Evolutionary conservation across 2,113 vertebrate genomes (phyloP), one percentile per base, ranked within the genome.

Genomic region (Chauna torquata): DNA sequence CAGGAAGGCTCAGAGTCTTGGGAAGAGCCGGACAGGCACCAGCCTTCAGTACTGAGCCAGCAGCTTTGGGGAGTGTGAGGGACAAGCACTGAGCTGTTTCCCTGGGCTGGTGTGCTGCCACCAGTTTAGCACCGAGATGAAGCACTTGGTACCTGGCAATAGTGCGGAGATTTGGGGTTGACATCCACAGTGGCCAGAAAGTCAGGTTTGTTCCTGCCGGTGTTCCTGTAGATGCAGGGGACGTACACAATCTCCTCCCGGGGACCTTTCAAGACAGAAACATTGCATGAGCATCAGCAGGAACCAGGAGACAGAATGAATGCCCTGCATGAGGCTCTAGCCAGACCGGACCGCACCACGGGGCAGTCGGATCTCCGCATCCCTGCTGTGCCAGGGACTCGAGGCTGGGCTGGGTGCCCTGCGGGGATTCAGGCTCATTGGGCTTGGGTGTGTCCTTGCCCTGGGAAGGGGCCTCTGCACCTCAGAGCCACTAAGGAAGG

Each of bases 141-240:
- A 27, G 45, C 0, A 0, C 18, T 18, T 5, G 12, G 40, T 98
- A 99, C 99, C 98, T 99, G 98, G 94, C 98, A 98, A 64, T 98
- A 99, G 16, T 92, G 96, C 3, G 96, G 65, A 44, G 99, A 99
- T 25, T 97, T 74, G 5, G 99, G 99, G 69, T 99, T 86, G 2
- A 99, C 97, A 5, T 99, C 99, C 32, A 99, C 99, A 0, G 99
- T 99, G 82, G 99, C 99, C 83, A 99, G 96, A 40, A 99, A 99
- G 94, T 99, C 99, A 0, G 99, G 99, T 70, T 99, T 98, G 18
- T 96, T 82, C 4, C 25, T 97, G 36, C 89, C 98, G 0, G 99
- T 99, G 97, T 98, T 99, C 57, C 99, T 98, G 95, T 99, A 99
- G 96, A 99, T 99, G 68, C 99, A 99, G 38, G 99, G 99, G 71